Conservation (phyloP, 2,888 invertebrate genomes). For the Sabatieria punctata region DNA sequence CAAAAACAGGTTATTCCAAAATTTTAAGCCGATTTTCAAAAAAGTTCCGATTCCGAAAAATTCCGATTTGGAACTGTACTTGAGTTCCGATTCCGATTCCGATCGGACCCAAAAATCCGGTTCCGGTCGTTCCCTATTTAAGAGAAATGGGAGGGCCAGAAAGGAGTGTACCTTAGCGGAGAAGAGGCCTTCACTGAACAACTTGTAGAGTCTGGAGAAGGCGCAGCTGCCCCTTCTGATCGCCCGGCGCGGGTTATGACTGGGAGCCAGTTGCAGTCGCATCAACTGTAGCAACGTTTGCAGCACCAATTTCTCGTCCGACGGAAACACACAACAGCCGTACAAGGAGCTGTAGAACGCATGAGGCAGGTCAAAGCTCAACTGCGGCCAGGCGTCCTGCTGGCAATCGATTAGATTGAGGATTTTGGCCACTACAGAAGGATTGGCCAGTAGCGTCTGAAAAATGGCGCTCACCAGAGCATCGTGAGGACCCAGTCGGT, state of each 20-base stretch:
- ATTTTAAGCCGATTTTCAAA: too few species aligned
- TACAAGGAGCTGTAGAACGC: constrained; percentile 44
- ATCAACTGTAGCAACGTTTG: constrained; percentile 40
- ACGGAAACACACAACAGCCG: constrained; percentile 54
- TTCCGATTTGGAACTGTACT: too few species aligned
- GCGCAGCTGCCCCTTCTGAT: constrained; percentile 68
- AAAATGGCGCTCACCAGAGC: constrained; percentile 52
- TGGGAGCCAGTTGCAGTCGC: constrained; percentile 50
- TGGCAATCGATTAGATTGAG: constrained; percentile 47
- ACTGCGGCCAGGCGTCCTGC: not conserved
- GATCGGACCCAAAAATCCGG: too few species aligned
- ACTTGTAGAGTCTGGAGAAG: constrained; percentile 64
- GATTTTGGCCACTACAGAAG: constrained; percentile 51
- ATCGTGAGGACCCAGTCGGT: constrained; percentile 58
- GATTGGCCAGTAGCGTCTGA: constrained; percentile 44
- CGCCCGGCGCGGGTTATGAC: constrained; percentile 44
- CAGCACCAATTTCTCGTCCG: constrained; percentile 46
- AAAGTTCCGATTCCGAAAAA: too few species aligned
- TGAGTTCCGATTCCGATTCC: too few species aligned
- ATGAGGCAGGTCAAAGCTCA: constrained; percentile 33
- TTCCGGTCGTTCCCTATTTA: too few species aligned
- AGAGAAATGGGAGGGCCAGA: not conserved
- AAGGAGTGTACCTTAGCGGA: constrained; percentile 48
- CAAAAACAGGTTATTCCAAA: too few species aligned
- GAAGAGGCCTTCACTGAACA: constrained; percentile 70